A percentile compares a stretch with the other conserved stretches of the same genome.
These are phyloP conservation scores for Capitulum mitella DNA, from an alignment of 2,888 invertebrate species.

Conservation along the genomic window DNA sequence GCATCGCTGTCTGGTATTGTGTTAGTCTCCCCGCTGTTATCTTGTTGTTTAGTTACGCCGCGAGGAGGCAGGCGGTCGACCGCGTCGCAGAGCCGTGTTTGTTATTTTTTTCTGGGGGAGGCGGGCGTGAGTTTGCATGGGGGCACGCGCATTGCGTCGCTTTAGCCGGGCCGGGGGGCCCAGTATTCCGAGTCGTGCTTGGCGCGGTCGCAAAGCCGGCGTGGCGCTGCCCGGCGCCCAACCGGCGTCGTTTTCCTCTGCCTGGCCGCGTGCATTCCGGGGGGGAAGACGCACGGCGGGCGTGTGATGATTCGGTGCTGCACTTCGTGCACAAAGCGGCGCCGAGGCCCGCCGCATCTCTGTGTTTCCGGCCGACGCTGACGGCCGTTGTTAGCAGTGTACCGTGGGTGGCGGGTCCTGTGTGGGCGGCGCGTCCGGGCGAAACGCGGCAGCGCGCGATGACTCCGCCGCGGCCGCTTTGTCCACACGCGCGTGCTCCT, in stretches of 20 bases:
- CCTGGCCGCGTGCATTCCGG: too few species aligned
- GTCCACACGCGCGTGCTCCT: not conserved
- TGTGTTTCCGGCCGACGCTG: not conserved
- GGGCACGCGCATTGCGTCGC: not conserved
- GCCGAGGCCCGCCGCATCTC: not conserved
- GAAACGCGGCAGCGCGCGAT: too few species aligned
- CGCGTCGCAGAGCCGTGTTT: not conserved
- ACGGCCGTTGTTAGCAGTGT: not conserved
- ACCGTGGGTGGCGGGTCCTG: too few species aligned
- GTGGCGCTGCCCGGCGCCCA: too few species aligned
- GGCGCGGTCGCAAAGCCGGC: too few species aligned
- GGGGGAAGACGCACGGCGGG: too few species aligned
- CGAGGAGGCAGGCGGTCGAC: not conserved
- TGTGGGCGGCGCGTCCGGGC: too few species aligned
- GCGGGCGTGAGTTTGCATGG: not conserved
- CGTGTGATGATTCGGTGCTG: too few species aligned
- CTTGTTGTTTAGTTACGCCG: not conserved
- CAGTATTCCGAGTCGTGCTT: not conserved
- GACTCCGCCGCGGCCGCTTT: not conserved
- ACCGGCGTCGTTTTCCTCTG: too few species aligned
- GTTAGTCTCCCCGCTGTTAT: not conserved
- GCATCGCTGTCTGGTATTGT: too few species aligned
- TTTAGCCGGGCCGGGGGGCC: not conserved
- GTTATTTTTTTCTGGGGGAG: conserved; percentile 7
- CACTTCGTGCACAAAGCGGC: not conserved